Percentiles rank a stretch among this genome's conserved stretches.
These are phyloP conservation scores for Chymomyza costata DNA, from an alignment of 1,140 invertebrate genomes.

Conservation along the genomic window DNA sequence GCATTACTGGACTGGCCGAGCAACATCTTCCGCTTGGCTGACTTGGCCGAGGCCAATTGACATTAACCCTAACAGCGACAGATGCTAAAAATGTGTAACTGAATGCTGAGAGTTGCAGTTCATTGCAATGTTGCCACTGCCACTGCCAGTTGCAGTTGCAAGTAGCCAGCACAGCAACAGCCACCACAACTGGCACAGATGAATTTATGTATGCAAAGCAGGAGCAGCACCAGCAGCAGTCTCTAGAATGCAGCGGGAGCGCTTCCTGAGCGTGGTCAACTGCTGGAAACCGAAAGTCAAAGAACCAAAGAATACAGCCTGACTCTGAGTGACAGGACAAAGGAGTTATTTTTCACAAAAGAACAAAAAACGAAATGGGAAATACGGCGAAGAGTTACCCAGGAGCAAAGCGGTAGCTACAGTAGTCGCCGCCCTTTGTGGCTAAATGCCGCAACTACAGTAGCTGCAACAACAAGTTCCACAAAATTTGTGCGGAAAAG, in stretches of 20 bases:
- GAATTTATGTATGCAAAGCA: conserved; percentile 69
- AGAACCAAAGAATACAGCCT: conserved; percentile 14
- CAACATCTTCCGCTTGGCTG: no score
- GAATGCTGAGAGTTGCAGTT: conserved; percentile 17
- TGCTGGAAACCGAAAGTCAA: conserved; percentile 50
- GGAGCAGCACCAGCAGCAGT: no score
- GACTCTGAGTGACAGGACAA: conserved; percentile 64
- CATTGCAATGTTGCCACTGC: conserved; percentile 16
- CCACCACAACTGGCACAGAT: conserved; percentile 41
- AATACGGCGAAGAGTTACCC: no score
- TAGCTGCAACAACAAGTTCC: conserved; percentile 17
- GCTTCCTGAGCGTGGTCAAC: conserved; percentile 5
- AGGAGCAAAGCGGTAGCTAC: not conserved
- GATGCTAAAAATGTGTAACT: conserved; percentile 46
- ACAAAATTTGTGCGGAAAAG: conserved; percentile 38
- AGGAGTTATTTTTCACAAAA: conserved; percentile 70
- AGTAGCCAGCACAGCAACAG: conserved; percentile 8
- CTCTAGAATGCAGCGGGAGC: no score
- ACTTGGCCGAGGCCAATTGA: conserved; percentile 54
- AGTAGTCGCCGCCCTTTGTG: conserved; percentile 26
- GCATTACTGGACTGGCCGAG: conserved; percentile 35
- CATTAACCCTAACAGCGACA: conserved; percentile 69
- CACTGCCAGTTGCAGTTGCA: no score
- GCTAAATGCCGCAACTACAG: conserved; percentile 7
- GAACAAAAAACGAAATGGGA: conserved; percentile 51